These are phyloP conservation scores for Mesocentrotus franciscanus DNA, from an alignment of 53 echinoderm and acorn worm genomes.

Conservation along the genomic window DNA sequence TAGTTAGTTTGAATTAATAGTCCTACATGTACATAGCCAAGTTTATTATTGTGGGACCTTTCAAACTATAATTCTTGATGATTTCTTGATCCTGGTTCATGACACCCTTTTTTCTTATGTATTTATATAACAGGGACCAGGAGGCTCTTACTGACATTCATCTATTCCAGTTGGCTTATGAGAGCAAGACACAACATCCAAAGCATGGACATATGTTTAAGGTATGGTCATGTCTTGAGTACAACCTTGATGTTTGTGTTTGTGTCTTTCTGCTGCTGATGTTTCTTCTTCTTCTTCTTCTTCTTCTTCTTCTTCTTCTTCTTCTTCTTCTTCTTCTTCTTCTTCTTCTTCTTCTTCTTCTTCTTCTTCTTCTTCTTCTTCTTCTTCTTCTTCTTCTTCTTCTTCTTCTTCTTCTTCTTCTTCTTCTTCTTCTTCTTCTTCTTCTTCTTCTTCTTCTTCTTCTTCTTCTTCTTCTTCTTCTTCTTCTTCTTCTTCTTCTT, in stretches of 20 bases:
- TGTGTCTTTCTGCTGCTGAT: not conserved
- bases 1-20: no score
- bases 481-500: no score
- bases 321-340: not conserved
- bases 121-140: constrained; percentile 74
- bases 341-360: not conserved
- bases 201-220: constrained; percentile 88
- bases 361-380: not conserved
- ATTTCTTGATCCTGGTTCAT: not conserved
- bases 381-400: constrained; percentile 3
- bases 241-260: no score
- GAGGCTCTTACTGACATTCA: constrained; percentile 86
- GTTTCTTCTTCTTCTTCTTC: not conserved
- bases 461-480: no score
- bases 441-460: not conserved
- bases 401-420: constrained; percentile 4
- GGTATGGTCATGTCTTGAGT: constrained; percentile 55
- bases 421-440: not conserved
- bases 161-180: constrained; percentile 91
- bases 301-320: not conserved
- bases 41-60: no score
- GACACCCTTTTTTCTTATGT: constrained; percentile 24
- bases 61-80: no score
- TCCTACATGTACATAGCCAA: no score
- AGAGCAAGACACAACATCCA: constrained; percentile 77